Evolutionary conservation across 2,888 invertebrate species (phyloP), one percentile per base, ranked within the genome.

Genomic region (Melanotus villosus): DNA sequence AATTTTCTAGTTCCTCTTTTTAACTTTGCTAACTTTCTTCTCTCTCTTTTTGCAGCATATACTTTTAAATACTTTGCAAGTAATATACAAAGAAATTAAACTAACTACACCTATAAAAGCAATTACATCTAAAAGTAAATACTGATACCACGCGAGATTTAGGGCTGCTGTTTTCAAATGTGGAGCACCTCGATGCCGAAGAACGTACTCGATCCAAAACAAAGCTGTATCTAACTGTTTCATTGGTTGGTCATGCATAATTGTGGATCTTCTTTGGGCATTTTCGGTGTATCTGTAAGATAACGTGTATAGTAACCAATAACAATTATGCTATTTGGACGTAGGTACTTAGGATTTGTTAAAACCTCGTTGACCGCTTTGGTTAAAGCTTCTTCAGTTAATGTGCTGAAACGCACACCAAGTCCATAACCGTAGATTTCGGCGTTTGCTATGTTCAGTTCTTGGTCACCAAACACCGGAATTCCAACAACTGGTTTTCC

Each of bases 401-500:
- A 30, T 6, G 26, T 5, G 3, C 4, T 5, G 26, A 5, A 26
- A 5, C 4, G 26, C 7, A 26, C 26, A 26, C 26, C 18, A n/a
- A 21, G 1, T 7, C n/a, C 36, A n/a, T 36, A 36, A 6, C 36
- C 36, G 2, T 4, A 4, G 10, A 36, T 36, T n/a, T 5, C 36
- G 2, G 9, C n/a, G 9, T 36, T 36, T 36, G n/a, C 10, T 60
- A 43, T 36, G 45, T 72, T 68, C 21, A 62, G 43, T 7, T 30
- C n/a, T 38, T 89, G 88, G 71, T 89, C 88, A 6, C 26, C 60
- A 47, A 32, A 47, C 1, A 60, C 43, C 0, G 60, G 60, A 26
- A 60, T 47, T 0, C 47, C 60, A 45, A 60, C 21, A 9, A 60
- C 21, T 6, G 60, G 60, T n/a, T 36, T 36, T 7, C 36, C 36